Conservation (phyloP, 2,797 vertebrate genomes). For the Chloroceryle amazona region DNA sequence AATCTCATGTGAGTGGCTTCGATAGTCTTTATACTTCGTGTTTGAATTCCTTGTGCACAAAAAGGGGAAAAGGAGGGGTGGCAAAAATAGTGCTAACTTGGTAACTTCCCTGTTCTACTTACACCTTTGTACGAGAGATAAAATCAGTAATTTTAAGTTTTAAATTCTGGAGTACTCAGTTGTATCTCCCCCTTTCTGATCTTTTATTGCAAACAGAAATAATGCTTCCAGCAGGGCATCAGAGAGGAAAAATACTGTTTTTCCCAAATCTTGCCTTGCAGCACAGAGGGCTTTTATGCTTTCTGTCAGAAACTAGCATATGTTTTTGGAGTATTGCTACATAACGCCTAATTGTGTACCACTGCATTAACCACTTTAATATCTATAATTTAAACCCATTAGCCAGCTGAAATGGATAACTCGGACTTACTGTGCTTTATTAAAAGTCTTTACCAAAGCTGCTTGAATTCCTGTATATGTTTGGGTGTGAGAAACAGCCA, state of each 20-base stretch:
- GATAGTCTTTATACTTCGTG: neutral
- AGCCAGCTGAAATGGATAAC: neutral
- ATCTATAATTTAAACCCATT: neutral
- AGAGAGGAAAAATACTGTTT: neutral
- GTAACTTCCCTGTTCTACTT: neutral
- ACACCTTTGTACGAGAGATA: neutral
- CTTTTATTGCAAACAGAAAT: neutral
- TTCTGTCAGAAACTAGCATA: neutral
- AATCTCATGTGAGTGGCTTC: neutral
- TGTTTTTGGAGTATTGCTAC: neutral
- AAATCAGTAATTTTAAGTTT: neutral
- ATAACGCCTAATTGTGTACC: neutral
- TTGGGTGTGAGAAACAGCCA: neutral
- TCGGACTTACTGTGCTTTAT: neutral
- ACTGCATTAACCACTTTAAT: neutral
- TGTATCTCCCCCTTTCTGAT: neutral
- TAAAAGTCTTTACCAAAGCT: neutral
- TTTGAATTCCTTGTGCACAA: neutral
- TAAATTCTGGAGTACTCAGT: neutral
- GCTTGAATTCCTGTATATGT: neutral
- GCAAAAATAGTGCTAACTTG: neutral
- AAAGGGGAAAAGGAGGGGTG: neutral
- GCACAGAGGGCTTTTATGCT: neutral
- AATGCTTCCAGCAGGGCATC: neutral
- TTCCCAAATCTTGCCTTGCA: neutral